These are phyloP conservation scores for Merops nubicus DNA, from an alignment of 2,113 vertebrate species.

Conservation along the genomic window DNA sequence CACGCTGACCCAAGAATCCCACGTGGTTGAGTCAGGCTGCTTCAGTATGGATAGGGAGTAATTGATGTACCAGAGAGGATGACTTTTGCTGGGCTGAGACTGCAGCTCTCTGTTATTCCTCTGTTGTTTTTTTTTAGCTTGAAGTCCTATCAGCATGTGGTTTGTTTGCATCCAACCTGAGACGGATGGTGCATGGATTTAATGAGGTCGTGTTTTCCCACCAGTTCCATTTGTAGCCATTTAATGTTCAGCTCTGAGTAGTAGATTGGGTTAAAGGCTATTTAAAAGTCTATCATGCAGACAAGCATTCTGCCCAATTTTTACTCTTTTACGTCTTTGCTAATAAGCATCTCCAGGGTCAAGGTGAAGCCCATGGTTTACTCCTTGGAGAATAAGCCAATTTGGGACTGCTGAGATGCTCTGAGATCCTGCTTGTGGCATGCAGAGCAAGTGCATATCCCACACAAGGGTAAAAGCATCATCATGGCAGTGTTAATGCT, in stretches of 20 bases:
- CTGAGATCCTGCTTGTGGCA: neutral
- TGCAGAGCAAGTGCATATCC: neutral
- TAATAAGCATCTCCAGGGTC: neutral
- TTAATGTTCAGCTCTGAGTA: neutral
- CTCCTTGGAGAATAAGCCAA: neutral
- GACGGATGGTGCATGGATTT: neutral
- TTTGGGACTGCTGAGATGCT: neutral
- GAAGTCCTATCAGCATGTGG: neutral
- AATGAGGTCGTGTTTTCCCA: conserved; percentile 56
- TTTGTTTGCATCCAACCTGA: conserved; percentile 4
- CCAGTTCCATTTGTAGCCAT: neutral
- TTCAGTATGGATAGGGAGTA: neutral
- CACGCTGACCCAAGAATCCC: neutral
- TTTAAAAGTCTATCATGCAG: neutral
- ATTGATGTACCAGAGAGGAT: neutral
- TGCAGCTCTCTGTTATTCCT: neutral
- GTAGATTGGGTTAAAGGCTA: neutral
- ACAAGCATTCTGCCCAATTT: neutral
- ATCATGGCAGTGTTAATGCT: neutral
- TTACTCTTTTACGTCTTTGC: neutral
- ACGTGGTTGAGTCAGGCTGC: neutral
- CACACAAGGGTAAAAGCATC: neutral
- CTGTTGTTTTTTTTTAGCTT: neutral
- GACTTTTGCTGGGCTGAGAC: neutral
- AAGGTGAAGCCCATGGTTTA: neutral